These are phyloP conservation scores for Pangasianodon gigas DNA, from an alignment of 2,113 vertebrate genomes.

Conservation along the genomic window DNA sequence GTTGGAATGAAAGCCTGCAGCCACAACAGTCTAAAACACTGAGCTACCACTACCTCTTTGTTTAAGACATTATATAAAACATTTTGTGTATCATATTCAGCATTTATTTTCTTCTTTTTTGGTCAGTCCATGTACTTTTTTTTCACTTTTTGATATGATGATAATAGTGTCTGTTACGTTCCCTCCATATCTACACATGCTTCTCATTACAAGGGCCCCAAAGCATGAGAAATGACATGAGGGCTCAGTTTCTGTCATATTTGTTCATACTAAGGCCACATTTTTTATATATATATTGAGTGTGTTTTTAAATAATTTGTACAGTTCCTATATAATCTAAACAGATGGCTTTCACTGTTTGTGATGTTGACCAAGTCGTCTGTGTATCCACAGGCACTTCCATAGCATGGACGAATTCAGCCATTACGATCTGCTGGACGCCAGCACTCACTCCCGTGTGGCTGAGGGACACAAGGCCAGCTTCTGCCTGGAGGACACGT, in stretches of 20 bases:
- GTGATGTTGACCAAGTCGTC: not conserved
- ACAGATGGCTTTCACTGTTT: not conserved
- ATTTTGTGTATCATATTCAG: not conserved
- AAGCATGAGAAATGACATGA: not conserved
- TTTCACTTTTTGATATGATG: not conserved
- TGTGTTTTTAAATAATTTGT: not conserved
- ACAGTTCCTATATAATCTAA: not conserved
- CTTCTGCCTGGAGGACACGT: conserved; percentile 96
- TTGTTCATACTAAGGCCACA: not conserved
- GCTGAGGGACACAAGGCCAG: conserved; percentile 98
- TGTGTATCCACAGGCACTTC: conserved; percentile 78
- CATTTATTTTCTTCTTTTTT: too few species aligned
- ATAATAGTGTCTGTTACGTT: not conserved
- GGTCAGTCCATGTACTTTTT: too few species aligned
- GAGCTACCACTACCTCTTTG: not conserved
- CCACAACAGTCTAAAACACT: not conserved
- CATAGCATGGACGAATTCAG: conserved; percentile 99
- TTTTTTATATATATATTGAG: too few species aligned
- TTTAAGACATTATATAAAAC: not conserved
- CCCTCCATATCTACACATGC: not conserved
- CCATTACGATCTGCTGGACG: conserved; percentile 92
- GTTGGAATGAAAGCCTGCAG: not conserved
- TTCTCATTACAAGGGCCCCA: not conserved
- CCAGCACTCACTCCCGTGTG: conserved; percentile 82
- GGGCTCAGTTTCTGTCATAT: not conserved